Evolutionary conservation across 2,113 vertebrate species (phyloP), one percentile per base, ranked within the genome.

Genomic region (Odocoileus virginianus): DNA sequence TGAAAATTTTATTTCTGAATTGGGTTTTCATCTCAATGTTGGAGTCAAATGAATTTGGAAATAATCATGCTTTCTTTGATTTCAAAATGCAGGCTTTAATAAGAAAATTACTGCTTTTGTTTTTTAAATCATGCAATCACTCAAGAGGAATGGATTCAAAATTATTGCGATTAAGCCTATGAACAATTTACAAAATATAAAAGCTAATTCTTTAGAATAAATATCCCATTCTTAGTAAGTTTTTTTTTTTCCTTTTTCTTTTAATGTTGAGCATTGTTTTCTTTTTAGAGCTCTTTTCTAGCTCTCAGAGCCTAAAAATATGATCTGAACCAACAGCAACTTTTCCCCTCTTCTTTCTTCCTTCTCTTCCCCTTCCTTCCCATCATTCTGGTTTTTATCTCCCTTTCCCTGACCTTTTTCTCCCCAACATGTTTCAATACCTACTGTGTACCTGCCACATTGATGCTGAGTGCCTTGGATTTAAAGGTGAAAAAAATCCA

Each of bases 31-130:
- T 82, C 10, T 67, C 71, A 96, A 91, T 16, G 13, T 57, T 58
- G 60, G 25, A 61, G 21, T 85, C 43, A 88, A 94, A 91, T 27
- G 92, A 91, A 95, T 30, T 93, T 82, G 40, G 50, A 96, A 91
- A 95, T 92, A 83, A 87, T 74, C 78, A 91, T 57, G n/a, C 50
- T 91, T 67, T 82, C 55, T 92, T 94, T 86, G 43, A 89, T 91
- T 97, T 96, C 50, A 88, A 83, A 97, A 43, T 71, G 28, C 11
- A 87, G 30, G 4, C 16, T 96, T 91, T 97, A 95, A 88, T 95
- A 94, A 60, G 30, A 60, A 93, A 93, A 89, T 57, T 67, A 54
- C 57, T 97, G 89, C 47, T 85, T 94, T 88, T 93, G 84, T 85
- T 92, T 94, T 93, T 87, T 81, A 89, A 97, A 74, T 74, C 33